Evolutionary conservation across 2,888 invertebrate species (phyloP).

Genomic region (Megastigmus dorsalis): DNA sequence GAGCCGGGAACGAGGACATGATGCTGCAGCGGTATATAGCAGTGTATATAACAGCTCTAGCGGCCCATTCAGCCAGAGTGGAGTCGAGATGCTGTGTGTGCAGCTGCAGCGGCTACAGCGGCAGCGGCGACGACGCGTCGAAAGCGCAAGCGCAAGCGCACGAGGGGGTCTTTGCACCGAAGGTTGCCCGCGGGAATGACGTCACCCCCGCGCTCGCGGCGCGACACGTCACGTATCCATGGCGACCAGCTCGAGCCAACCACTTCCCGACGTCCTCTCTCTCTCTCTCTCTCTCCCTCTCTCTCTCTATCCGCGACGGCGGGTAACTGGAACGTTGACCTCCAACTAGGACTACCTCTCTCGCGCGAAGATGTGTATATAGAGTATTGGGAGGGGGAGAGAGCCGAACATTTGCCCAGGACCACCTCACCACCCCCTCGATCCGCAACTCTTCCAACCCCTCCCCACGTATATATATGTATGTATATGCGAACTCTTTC

Average conservation of each 20-base stretch:
- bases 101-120: not conserved
- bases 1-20: constrained; percentile 5
- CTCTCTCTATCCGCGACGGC: too few species aligned
- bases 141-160: constrained; percentile 64
- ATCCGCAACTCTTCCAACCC: too few species aligned
- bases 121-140: too few species aligned
- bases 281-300: too few species aligned
- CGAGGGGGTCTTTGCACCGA: constrained; percentile 36
- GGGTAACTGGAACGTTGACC: constrained; percentile 69
- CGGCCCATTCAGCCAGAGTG: constrained; percentile 16
- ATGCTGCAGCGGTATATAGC: not conserved
- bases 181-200: constrained; percentile 67
- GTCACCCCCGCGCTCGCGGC: too few species aligned
- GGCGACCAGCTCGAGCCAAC: constrained; percentile 62
- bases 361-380: too few species aligned
- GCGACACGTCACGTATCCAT: constrained; percentile 70
- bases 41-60: not conserved
- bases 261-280: constrained; percentile 55
- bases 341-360: constrained; percentile 62
- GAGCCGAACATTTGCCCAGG: too few species aligned
- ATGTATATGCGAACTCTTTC: too few species aligned
- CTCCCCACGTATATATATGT: too few species aligned
- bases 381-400: too few species aligned
- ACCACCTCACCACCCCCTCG: too few species aligned
- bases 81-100: not conserved